Conservation (phyloP, 2,888 invertebrate genomes). For the Fabriciana adippe region DNA sequence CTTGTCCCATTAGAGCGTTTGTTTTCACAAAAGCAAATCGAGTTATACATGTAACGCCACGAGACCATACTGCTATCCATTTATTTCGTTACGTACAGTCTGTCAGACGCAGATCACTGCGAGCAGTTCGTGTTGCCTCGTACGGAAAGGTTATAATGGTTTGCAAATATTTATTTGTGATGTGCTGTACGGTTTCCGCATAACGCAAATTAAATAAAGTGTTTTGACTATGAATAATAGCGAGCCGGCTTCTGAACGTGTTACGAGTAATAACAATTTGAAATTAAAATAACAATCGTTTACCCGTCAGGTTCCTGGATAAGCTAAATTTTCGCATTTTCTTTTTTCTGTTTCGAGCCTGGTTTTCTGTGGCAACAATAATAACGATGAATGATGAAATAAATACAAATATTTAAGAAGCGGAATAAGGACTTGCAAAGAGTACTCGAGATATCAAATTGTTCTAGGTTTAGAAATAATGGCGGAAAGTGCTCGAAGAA, state of each 20-base stretch:
- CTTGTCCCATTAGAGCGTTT: conserved; percentile 64
- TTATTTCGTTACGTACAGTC: conserved; percentile 68
- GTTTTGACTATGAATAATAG: conserved; percentile 67
- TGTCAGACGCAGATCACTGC: conserved; percentile 36
- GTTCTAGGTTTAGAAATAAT: conserved; percentile 4
- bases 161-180: conserved; percentile 26
- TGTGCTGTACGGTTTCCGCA: conserved; percentile 53
- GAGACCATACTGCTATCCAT: conserved; percentile 65
- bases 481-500: background rate
- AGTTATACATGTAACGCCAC: conserved; percentile 70
- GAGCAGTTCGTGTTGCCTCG: conserved; percentile 9
- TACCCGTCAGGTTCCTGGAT: conserved; percentile 45
- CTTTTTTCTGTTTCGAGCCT: conserved; percentile 11
- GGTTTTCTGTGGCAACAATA: conserved; percentile 7
- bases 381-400: background rate
- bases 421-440: background rate
- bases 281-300: conserved; percentile 43
- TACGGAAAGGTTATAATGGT: conserved; percentile 21
- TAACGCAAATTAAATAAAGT: conserved; percentile 77
- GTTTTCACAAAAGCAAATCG: conserved; percentile 74
- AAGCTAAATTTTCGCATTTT: conserved; percentile 30
- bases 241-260: conserved; percentile 42
- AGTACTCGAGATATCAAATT: background rate
- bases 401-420: background rate
- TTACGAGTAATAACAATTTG: conserved; percentile 40